These are phyloP conservation scores for Jordanella pulchra DNA, from an alignment of 2,797 vertebrate species.

Conservation along the genomic window DNA sequence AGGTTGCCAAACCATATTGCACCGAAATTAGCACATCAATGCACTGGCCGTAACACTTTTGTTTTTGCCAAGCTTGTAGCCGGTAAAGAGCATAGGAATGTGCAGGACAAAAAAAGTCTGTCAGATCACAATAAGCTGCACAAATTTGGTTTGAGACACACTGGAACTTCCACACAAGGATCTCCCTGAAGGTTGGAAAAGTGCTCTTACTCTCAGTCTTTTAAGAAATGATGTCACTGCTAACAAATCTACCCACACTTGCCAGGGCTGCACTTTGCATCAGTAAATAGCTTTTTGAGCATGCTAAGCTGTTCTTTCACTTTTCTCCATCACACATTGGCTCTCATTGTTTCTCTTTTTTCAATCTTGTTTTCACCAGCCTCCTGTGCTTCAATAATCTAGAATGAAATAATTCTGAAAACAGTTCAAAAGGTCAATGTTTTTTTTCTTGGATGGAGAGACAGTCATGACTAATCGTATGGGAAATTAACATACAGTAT, in stretches of 20 bases:
- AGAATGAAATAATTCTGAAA: constrained; percentile 25
- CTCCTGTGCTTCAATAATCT: constrained; percentile 11
- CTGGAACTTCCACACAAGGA: constrained; percentile 5
- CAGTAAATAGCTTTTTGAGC: constrained; percentile 50
- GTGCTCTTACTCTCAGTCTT: constrained; percentile 26
- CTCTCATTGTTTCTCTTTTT: constrained; percentile 21
- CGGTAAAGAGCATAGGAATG: constrained; percentile 22
- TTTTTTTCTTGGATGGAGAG: constrained; percentile 7
- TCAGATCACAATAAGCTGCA: constrained; percentile 26
- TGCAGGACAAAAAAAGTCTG: constrained; percentile 31
- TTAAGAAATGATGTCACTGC: constrained; percentile 43
- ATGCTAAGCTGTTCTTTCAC: neutral
- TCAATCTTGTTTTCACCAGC: constrained; percentile 17
- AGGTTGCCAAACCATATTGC: constrained; percentile 56
- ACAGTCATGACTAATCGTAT: constrained; percentile 50
- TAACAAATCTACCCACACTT: constrained; percentile 22
- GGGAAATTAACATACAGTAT: constrained; percentile 35
- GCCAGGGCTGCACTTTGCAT: constrained; percentile 16
- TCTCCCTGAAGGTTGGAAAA: constrained; percentile 18
- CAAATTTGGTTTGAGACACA: constrained; percentile 26
- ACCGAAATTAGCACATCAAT: constrained; percentile 64
- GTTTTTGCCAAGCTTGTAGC: constrained; percentile 57
- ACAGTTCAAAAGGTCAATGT: too few relatives aligned
- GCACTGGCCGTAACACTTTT: constrained; percentile 42
- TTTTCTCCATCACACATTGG: constrained; percentile 19